Evolutionary conservation across 2,113 vertebrate genomes (phyloP), one percentile per base, ranked within the genome.

Genomic region (Galemys pyrenaicus): DNA sequence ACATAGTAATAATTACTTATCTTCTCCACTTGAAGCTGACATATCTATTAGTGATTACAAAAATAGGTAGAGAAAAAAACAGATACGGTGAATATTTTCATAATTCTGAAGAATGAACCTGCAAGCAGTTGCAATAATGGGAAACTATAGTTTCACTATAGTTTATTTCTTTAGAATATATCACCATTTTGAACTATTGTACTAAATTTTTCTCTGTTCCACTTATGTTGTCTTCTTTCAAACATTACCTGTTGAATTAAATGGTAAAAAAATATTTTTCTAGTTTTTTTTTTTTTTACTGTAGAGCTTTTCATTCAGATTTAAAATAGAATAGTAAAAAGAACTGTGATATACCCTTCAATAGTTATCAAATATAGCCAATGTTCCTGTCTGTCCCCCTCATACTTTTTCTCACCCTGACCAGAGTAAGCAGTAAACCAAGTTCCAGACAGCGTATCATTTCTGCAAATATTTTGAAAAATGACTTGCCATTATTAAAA

Each of bases 1-100:
- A n/a, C 6, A 28, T 80, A 51, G 39, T 75, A 79, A 70, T 92
- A 79, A 95, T 83, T 91, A 46, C 28, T 77, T 56, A 87, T 83
- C 26, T 32, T 94, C 51, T 39, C 92, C 7, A 51, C 30, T 77
- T 85, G 54, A 6, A 73, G 22, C 51, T 89, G 91, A 68, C 35
- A 35, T 9, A 84, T 46, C 39, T 89, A 22, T 46, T 58, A 84
- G 60, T 81, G 32, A 81, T 82, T 84, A 58, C 19, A 83, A 58
- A 51, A 39, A 28, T 62, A 74, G 49, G 5, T 81, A 67, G 75
- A 11, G 58, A 49, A 83, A 78, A 60, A 82, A 65, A 68, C 1
- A 28, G 4, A 68, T 82, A 68, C 19, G 35, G 51, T 35, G 32
- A 77, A 56, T 86, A 62, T 62, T 77, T n/a, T 51, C 39, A 41